Evolutionary conservation across 2,113 vertebrate genomes (phyloP), one percentile per base, ranked within the genome.

Genomic region (Mobula hypostoma): DNA sequence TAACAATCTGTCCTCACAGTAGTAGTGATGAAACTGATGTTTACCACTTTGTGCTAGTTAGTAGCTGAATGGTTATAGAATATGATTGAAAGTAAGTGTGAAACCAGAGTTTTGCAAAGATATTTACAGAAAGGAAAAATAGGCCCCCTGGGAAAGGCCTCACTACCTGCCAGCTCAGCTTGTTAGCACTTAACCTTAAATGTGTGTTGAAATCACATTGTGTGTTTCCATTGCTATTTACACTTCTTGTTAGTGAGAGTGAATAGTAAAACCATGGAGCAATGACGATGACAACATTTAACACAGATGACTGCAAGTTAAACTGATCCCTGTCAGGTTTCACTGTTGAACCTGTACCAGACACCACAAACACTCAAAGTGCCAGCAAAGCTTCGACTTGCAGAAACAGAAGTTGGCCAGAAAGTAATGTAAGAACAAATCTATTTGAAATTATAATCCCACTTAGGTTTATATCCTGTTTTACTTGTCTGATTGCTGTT

Each of bases 151-250:
- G n/a, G 85, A 90, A 32, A 90, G 61, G 61, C 61, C 85, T 90
- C 61, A 36, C 85, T 90, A 63, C 24, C 83, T 63, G 83, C 83
- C 85, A 90, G 61, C 85, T 90, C 85, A 68, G 85, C 85, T 90
- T 90, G 85, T 90, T 90, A 66, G n/a, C 61, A 66, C 85, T 66
- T 32, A 90, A 90, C 63, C 61, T 66, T 90, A 90, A 90, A 66
- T 90, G 14, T 68, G 85, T 90, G 85, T 90, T 68, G 85, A 90
- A 90, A 90, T 68, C 85, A 36, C 85, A 90, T 90, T 90, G 85
- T 90, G 85, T 63, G 2, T 90, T 90, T 90, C 85, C 85, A 90
- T 90, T 66, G 61, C 85, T 66, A 68, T 90, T 63, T 90, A n/a
- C 85, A 90, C 85, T 90, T 90, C 85, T 68, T 90, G 85, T 79